Evolutionary conservation across 2,888 invertebrate species (phyloP), one percentile per base, ranked within the genome.

Genomic region (Scaeva pyrastri): DNA sequence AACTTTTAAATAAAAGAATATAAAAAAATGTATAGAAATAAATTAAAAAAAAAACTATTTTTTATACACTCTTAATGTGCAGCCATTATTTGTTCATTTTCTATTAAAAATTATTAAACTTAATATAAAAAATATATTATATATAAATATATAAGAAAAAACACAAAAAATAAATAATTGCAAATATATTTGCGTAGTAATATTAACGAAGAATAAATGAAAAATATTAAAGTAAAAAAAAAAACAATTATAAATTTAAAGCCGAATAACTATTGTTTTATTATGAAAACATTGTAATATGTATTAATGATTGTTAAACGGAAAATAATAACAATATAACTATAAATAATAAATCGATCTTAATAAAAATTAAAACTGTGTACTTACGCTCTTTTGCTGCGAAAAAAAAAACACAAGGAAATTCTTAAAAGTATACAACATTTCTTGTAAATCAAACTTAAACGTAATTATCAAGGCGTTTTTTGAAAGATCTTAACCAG

Each of bases 41-140:
- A 80, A 87, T 70, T 50, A 77, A 50, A 85, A 72, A 78, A 76
- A 80, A 88, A 88, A 89, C 89, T 91, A 90, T 90, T 88, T 86
- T 87, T 88, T 81, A 85, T 85, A 81, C 85, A 85, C 85, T 88
- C 85, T 88, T 52, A 81, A 86, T 88, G 80, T 88, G 80, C 85
- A 82, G 82, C 82, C 88, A 86, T 78, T 86, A 80, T 81, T 72
- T 80, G 76, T 80, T 85, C 77, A 77, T 87, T 80, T 81, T 77
- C 72, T 70, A 73, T 68, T 58, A 75, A 7, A 75, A 77, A 31
- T 73, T 62, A 52, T 88, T 31, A 31, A 31, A 31, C 31, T 31
- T 7, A 31, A 31, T 62, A 79, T 88, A 62, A 68, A 50, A 62
- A 71, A 64, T 66, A 43, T 31, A 41, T 50, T 14, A 43, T 14